These are phyloP conservation scores for Aselliscus stoliczkanus DNA, from an alignment of 2,797 vertebrate species.

Conservation along the genomic window DNA sequence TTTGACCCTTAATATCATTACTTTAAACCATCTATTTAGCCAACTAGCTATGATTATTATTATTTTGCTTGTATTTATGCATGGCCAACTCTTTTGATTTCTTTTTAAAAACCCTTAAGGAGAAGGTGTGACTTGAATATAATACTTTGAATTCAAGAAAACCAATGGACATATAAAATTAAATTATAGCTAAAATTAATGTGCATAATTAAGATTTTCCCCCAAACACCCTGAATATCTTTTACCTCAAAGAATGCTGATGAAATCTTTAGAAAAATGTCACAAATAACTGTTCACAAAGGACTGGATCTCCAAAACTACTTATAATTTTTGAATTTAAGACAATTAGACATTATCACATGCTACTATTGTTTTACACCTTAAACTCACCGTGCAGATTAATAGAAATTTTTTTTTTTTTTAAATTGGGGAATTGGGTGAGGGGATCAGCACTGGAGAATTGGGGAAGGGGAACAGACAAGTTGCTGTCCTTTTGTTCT, in stretches of 20 bases:
- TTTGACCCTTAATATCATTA: background rate
- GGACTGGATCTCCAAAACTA: background rate
- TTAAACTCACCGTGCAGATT: background rate
- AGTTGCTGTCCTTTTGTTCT: too few species aligned
- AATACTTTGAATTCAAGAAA: constrained; percentile 4
- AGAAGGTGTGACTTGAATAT: background rate
- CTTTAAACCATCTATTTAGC: background rate
- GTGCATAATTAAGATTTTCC: background rate
- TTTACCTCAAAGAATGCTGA: background rate
- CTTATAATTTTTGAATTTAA: background rate
- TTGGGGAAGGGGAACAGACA: too few species aligned
- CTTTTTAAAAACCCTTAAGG: background rate
- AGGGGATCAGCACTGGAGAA: too few species aligned
- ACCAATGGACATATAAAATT: background rate
- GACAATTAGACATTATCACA: background rate
- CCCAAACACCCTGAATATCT: background rate
- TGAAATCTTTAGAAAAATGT: background rate
- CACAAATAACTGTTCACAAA: background rate
- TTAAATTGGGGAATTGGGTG: too few species aligned
- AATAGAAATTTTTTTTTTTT: too few species aligned
- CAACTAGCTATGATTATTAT: background rate
- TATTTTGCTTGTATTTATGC: background rate
- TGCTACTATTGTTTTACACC: background rate
- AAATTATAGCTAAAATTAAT: background rate
- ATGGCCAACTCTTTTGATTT: background rate